Evolutionary conservation across 2,888 invertebrate species (phyloP).

Genomic region (Lasioglossum vierecki): DNA sequence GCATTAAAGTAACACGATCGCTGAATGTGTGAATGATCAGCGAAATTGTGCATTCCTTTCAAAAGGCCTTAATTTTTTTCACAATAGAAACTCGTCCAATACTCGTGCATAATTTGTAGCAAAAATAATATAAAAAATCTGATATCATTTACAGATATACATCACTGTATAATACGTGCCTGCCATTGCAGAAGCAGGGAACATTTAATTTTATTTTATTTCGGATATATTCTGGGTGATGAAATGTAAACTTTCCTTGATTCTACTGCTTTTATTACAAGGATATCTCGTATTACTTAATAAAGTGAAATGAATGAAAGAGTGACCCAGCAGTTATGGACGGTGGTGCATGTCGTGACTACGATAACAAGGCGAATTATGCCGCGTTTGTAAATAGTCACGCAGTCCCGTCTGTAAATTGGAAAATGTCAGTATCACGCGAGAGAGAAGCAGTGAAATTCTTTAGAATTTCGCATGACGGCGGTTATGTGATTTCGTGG

Average conservation of each 20-base stretch:
- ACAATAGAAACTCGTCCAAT: not conserved
- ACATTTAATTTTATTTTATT: not conserved
- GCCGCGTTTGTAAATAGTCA: not conserved
- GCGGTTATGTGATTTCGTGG: constrained; percentile 48
- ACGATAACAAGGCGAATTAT: not conserved
- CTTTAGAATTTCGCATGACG: constrained; percentile 15
- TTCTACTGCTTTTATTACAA: not conserved
- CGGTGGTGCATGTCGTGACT: not conserved
- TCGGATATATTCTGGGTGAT: too few species aligned
- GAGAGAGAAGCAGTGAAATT: constrained; percentile 4
- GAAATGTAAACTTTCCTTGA: not conserved
- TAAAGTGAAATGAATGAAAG: constrained; percentile 1
- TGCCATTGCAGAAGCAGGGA: not conserved
- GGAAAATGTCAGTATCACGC: constrained; percentile 4
- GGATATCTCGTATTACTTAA: not conserved
- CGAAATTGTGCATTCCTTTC: constrained; percentile 4
- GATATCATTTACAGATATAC: not conserved
- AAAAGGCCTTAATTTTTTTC: not conserved
- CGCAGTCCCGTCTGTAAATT: constrained; percentile 3
- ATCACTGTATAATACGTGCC: not conserved
- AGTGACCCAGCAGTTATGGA: not conserved
- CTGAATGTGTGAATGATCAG: constrained; percentile 28
- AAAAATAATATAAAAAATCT: not conserved
- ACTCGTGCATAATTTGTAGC: not conserved
- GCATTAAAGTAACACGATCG: constrained; percentile 33